A percentile compares a stretch with the other conserved stretches of the same genome.
Evolutionary conservation across 2,888 invertebrate species (phyloP).

Genomic region (Cylloceria caligata): DNA sequence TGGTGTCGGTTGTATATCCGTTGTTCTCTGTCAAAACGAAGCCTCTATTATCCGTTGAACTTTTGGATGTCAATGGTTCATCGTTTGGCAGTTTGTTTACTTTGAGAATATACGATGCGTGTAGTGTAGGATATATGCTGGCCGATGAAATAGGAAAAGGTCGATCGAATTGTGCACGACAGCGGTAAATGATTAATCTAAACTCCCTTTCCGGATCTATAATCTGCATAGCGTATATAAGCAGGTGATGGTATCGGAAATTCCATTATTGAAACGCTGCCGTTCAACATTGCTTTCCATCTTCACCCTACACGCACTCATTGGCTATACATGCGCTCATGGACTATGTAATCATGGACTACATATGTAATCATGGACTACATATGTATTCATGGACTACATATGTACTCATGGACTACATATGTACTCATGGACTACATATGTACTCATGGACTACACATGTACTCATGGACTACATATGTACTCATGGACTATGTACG

Average conservation of each 20-base stretch:
- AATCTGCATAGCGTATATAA: constrained; percentile 19
- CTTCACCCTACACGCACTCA: too few relatives aligned
- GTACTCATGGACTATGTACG: too few relatives aligned
- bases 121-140: not conserved
- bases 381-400: too few relatives aligned
- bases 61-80: not conserved
- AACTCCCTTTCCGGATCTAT: constrained; percentile 49
- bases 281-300: constrained; percentile 8
- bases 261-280: constrained; percentile 46
- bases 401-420: too few relatives aligned
- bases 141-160: constrained; percentile 15
- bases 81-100: not conserved
- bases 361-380: too few relatives aligned
- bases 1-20: not conserved
- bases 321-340: too few relatives aligned
- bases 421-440: too few relatives aligned
- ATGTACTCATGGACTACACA: too few relatives aligned
- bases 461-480: too few relatives aligned
- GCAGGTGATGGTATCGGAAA: constrained; percentile 41
- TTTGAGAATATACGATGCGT: not conserved
- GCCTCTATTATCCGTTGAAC: constrained; percentile 7
- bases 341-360: too few relatives aligned
- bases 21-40: not conserved
- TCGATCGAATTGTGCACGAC: constrained; percentile 33
- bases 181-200: constrained; percentile 44